phyloP scores from a whole-genome alignment of 2,113 vertebrate genomes.

The Forbesichthys agassizii region DNA sequence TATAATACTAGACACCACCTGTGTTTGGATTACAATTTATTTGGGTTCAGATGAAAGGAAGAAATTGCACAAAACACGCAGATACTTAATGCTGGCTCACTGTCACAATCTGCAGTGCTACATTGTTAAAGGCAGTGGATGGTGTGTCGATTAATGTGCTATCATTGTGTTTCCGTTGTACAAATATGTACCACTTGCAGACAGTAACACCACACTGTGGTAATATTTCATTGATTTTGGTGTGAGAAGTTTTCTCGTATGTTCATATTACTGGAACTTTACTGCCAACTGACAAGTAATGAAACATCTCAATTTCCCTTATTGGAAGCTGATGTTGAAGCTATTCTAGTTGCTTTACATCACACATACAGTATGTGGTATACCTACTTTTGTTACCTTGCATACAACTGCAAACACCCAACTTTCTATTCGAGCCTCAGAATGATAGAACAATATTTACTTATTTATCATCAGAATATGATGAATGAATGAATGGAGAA shows the following conservation, averaged over 20 bases:
- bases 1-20: conserved; percentile 21
- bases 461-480: conserved; percentile 10
- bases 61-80: not conserved
- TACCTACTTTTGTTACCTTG: not conserved
- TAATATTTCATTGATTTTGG: not conserved
- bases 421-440: conserved; percentile 7
- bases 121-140: not conserved
- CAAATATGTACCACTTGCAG: not conserved
- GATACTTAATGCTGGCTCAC: not conserved
- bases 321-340: conserved; percentile 3
- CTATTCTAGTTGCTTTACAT: not conserved
- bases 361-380: conserved; percentile 2
- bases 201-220: not conserved
- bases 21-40: conserved; percentile 10
- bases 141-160: not conserved
- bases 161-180: conserved; percentile 6
- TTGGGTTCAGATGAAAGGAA: not conserved
- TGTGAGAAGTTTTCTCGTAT: not conserved
- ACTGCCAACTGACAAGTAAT: not conserved
- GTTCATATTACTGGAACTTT: not conserved
- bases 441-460: conserved; percentile 7
- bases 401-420: not conserved
- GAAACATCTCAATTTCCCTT: not conserved
- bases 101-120: not conserved
- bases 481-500: conserved; percentile 12